Percentiles rank a stretch among this genome's conserved stretches.
These are phyloP conservation scores for Eupleurogrammus muticus DNA, from an alignment of 2,797 vertebrate species.

Conservation along the genomic window DNA sequence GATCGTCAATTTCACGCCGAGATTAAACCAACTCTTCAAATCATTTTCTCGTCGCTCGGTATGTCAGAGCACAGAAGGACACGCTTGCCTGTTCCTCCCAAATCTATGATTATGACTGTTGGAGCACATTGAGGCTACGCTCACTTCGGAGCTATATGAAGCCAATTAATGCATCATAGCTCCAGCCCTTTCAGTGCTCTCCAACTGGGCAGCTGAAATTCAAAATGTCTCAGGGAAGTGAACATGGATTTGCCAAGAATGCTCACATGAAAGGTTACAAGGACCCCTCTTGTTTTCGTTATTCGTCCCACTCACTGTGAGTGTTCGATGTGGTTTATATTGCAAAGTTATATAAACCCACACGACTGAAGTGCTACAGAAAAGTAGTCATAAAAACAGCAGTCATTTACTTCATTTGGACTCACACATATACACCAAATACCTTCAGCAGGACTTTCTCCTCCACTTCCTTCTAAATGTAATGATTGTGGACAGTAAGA, in stretches of 20 bases:
- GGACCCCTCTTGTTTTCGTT: slow-evolving; percentile 68
- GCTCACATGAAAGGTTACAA: slow-evolving; percentile 72
- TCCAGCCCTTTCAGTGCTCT: slow-evolving; percentile 51
- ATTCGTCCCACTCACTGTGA: slow-evolving; percentile 59
- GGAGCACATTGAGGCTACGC: slow-evolving; percentile 23
- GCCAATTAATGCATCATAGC: slow-evolving; percentile 60
- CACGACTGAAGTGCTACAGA: slow-evolving; percentile 59
- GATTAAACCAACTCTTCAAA: slow-evolving; percentile 14
- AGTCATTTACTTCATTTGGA: slow-evolving; percentile 69
- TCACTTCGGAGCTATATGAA: slow-evolving; percentile 41
- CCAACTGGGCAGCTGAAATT: slow-evolving; percentile 54
- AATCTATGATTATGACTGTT: slow-evolving; percentile 36
- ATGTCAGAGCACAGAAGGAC: not conserved
- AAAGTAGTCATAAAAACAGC: slow-evolving; percentile 63
- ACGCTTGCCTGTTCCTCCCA: slow-evolving; percentile 17
- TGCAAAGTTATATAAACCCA: slow-evolving; percentile 63
- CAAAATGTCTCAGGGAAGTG: slow-evolving; percentile 62
- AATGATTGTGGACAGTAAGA: slow-evolving; percentile 60
- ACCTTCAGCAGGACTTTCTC: slow-evolving; percentile 47
- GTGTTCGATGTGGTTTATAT: slow-evolving; percentile 67
- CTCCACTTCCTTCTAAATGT: slow-evolving; percentile 49
- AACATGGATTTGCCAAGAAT: slow-evolving; percentile 65
- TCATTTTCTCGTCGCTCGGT: slow-evolving; percentile 2
- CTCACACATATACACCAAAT: slow-evolving; percentile 59
- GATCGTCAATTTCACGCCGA: slow-evolving; percentile 24